A percentile compares a stretch with the other conserved stretches of the same genome.
Conservation (phyloP, 2,888 invertebrate genomes). For the Acleris holmiana region DNA sequence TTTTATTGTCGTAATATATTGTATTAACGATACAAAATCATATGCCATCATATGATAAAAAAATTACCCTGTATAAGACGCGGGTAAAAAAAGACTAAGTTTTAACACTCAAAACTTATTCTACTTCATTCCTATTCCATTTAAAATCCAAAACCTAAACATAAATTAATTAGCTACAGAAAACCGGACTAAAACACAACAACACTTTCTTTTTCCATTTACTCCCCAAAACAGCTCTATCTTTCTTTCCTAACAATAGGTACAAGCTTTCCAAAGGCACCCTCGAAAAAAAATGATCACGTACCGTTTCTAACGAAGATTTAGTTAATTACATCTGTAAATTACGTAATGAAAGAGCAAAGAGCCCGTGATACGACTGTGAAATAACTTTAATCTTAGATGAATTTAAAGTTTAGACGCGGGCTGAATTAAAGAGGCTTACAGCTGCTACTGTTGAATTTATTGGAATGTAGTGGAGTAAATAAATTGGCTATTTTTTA, state of each 20-base stretch:
- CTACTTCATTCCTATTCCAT: too few relatives aligned
- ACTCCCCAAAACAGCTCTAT: constrained; percentile 39
- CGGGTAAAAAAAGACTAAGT: too few relatives aligned
- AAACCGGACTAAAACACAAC: too few relatives aligned
- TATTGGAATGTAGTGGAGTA: constrained; percentile 5
- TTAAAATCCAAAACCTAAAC: too few relatives aligned
- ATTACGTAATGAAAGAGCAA: constrained; percentile 54
- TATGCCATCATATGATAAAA: too few relatives aligned
- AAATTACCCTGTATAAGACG: too few relatives aligned
- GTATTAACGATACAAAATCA: too few relatives aligned
- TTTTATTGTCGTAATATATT: too few relatives aligned
- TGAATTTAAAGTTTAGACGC: constrained; percentile 37
- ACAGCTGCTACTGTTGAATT: constrained; percentile 9
- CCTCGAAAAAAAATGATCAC: constrained; percentile 41
- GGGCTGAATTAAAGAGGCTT: constrained; percentile 23
- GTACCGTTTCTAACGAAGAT: constrained; percentile 49
- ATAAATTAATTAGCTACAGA: too few relatives aligned
- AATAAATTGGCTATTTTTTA: background rate
- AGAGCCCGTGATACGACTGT: constrained; percentile 46
- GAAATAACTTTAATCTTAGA: constrained; percentile 40
- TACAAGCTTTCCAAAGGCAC: constrained; percentile 36
- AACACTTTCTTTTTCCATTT: constrained; percentile 18
- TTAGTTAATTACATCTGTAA: constrained; percentile 54
- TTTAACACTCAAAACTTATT: too few relatives aligned
- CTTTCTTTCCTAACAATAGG: constrained; percentile 37